These are phyloP conservation scores for Zonotrichia albicollis DNA, from an alignment of 2,797 vertebrate genomes.

Conservation along the genomic window DNA sequence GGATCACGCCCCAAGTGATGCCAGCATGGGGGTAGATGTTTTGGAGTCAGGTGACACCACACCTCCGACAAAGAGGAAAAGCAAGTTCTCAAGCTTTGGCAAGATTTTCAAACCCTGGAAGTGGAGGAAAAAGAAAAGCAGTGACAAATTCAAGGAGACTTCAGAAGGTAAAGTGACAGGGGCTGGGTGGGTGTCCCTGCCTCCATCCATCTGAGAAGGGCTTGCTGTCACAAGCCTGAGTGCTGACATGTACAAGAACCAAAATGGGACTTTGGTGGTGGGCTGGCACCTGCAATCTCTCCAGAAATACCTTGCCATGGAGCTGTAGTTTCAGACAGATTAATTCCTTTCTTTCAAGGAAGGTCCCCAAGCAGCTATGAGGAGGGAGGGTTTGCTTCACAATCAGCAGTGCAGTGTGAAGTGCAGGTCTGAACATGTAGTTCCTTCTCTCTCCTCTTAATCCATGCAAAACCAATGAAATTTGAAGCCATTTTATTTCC, in stretches of 20 bases:
- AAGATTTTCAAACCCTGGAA: slow-evolving; percentile 99
- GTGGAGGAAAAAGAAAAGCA: slow-evolving; percentile 99
- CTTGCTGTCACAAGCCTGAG: neutral
- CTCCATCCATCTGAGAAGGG: neutral
- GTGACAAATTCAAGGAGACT: slow-evolving; percentile 95
- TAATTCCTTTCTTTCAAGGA: neutral
- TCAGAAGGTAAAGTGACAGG: slow-evolving; percentile 86
- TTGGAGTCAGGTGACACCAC: slow-evolving; percentile 85
- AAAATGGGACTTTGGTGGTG: neutral
- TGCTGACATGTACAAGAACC: accelerated
- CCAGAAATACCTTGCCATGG: neutral
- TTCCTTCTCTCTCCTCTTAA: neutral
- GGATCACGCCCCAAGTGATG: slow-evolving; percentile 77
- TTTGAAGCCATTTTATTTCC: slow-evolving; percentile 32
- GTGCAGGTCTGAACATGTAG: slow-evolving; percentile 13
- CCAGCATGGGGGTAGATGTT: slow-evolving; percentile 82
- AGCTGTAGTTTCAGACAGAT: slow-evolving; percentile 1
- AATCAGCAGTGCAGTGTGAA: neutral
- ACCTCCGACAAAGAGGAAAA: slow-evolving; percentile 91
- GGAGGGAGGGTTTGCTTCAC: neutral
- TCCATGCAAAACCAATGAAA: neutral
- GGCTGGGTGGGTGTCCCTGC: neutral
- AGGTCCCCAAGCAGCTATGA: neutral
- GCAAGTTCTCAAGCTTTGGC: slow-evolving; percentile 94
- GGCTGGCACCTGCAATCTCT: neutral